Conservation (phyloP, 2,888 invertebrate genomes). For the Timandra comae region DNA sequence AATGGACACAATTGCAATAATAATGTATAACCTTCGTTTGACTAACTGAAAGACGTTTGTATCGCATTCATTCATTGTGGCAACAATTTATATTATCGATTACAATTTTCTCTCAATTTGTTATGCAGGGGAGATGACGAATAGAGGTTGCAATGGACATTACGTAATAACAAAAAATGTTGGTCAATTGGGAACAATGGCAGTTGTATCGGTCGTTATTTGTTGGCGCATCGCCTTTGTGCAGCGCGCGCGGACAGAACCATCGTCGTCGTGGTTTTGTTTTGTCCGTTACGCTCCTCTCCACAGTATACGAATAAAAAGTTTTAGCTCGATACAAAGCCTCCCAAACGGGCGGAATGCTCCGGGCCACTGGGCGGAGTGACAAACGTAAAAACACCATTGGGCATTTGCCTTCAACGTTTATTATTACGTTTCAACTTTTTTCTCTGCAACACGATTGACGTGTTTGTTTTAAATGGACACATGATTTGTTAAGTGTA, state of each 20-base stretch:
- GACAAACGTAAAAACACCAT: conserved; percentile 21
- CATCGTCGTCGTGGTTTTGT: conserved; percentile 19
- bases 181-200: conserved; percentile 11
- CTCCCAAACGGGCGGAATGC: conserved; percentile 17
- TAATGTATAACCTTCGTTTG: conserved; percentile 2
- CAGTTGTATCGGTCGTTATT: conserved; percentile 19
- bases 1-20: conserved; percentile 8
- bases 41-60: too few relatives aligned
- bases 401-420: conserved; percentile 7
- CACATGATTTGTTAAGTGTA: too few relatives aligned
- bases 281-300: conserved; percentile 16
- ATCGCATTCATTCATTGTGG: too few relatives aligned
- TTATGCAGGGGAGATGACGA: too few relatives aligned
- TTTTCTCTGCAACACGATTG: background rate
- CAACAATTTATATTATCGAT: too few relatives aligned
- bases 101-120: too few relatives aligned
- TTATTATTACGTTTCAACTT: conserved; percentile 3
- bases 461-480: background rate
- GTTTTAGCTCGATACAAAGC: conserved; percentile 17
- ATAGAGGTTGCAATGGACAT: background rate
- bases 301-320: conserved; percentile 13
- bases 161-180: conserved; percentile 1
- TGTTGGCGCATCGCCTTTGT: conserved; percentile 19
- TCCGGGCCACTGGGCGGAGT: conserved; percentile 15
- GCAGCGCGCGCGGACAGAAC: conserved; percentile 11